Conservation (phyloP, 1,140 invertebrate species). For the Drosophila asahinai region DNA sequence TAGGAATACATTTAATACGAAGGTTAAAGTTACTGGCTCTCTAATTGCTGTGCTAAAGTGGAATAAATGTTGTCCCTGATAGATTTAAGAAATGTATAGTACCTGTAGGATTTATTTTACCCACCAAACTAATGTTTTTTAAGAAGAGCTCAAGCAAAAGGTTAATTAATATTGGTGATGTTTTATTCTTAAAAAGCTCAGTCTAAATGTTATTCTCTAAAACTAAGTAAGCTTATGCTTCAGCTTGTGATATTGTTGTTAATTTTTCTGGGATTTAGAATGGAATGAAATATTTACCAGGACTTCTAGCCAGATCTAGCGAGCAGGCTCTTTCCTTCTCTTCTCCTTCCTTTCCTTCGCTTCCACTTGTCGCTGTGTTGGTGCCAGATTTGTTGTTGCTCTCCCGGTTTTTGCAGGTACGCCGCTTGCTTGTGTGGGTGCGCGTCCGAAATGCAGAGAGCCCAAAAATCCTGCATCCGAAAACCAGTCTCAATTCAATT, state of each 20-base stretch:
- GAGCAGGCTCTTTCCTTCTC: not conserved
- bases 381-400: constrained; percentile 27
- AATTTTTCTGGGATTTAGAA: too few species aligned
- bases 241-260: too few species aligned
- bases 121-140: too few species aligned
- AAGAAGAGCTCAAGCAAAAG: too few species aligned
- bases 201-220: too few species aligned
- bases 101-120: too few species aligned
- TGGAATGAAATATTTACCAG: not conserved
- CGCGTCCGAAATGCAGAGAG: constrained; percentile 9
- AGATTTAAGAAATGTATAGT: not conserved
- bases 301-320: constrained; percentile 12
- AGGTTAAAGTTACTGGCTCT: not conserved
- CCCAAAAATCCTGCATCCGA: constrained; percentile 38
- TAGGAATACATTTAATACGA: not conserved
- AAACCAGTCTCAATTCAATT: constrained; percentile 36
- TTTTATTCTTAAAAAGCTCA: too few species aligned
- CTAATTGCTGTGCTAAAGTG: not conserved
- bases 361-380: constrained; percentile 19
- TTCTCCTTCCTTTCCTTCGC: not conserved
- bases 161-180: too few species aligned
- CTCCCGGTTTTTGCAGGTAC: constrained; percentile 56
- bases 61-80: not conserved
- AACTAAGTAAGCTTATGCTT: not conserved
- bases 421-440: constrained; percentile 25